Conservation (phyloP, 2,888 invertebrate genomes). For the Perithous albicinctus region DNA sequence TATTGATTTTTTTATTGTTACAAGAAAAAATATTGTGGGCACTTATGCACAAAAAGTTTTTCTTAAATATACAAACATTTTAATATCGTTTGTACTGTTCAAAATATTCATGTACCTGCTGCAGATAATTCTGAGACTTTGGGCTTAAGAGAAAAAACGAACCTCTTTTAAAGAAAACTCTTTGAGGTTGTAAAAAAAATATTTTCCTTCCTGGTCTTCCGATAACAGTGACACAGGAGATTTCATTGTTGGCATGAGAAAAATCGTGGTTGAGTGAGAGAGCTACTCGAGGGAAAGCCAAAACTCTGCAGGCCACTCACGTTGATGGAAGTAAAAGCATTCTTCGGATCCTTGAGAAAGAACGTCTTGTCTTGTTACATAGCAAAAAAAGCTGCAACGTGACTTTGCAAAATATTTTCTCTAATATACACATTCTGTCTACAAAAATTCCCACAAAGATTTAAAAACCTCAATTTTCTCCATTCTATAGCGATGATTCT, state of each 20-base stretch:
- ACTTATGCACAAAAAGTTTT: too few relatives aligned
- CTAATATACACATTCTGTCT: not conserved
- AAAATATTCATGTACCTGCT: too few relatives aligned
- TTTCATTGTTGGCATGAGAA: slow-evolving; percentile 34
- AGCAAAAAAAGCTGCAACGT: not conserved
- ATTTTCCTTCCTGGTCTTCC: slow-evolving; percentile 14
- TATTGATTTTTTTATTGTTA: too few relatives aligned
- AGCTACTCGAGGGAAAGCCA: slow-evolving; percentile 24
- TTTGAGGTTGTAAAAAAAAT: slow-evolving; percentile 31
- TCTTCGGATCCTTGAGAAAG: slow-evolving; percentile 19
- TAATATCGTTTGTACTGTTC: too few relatives aligned
- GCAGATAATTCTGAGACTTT: not conserved
- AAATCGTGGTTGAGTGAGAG: slow-evolving; percentile 13
- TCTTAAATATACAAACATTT: too few relatives aligned
- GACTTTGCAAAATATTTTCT: slow-evolving; percentile 18
- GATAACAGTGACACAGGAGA: slow-evolving; percentile 26
- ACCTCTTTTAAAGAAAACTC: slow-evolving; percentile 27
- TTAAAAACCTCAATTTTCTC: not conserved
- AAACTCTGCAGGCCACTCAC: not conserved
- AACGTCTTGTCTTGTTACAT: not conserved
- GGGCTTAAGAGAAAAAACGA: not conserved
- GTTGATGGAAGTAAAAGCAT: slow-evolving; percentile 23
- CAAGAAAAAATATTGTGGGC: too few relatives aligned
- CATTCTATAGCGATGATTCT: not conserved
- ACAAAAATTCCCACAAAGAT: not conserved